A percentile compares a stretch with the other conserved stretches of the same genome.
These are phyloP conservation scores for Microctonus aethiopoides DNA, from an alignment of 2,888 invertebrate species.

Conservation along the genomic window DNA sequence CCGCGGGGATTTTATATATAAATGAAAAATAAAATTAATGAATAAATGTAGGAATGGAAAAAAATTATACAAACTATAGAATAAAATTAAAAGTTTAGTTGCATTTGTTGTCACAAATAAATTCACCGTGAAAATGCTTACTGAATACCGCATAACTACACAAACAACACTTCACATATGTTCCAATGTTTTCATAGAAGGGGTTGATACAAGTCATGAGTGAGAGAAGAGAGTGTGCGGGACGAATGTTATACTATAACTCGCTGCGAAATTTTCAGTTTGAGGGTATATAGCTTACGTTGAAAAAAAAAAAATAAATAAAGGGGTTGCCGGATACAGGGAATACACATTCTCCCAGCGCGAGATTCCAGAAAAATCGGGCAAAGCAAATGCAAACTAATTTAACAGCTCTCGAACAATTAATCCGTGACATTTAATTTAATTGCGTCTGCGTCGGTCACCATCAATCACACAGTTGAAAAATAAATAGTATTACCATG, in stretches of 20 bases:
- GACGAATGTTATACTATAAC: constrained; percentile 8
- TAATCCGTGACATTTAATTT: constrained; percentile 64
- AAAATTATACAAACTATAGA: constrained; percentile 2
- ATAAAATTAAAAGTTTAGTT: constrained; percentile 27
- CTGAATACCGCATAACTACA: constrained; percentile 23
- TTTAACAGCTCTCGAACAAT: constrained; percentile 64
- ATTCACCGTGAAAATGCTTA: constrained; percentile 30
- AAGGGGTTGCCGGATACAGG: not conserved
- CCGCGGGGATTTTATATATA: too few relatives aligned
- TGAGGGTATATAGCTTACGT: constrained; percentile 8
- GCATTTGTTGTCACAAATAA: constrained; percentile 24
- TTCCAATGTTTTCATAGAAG: constrained; percentile 26
- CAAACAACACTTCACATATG: constrained; percentile 37
- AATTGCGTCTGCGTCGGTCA: constrained; percentile 46
- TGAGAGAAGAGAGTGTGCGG: not conserved
- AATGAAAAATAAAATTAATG: too few relatives aligned
- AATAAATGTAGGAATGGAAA: too few relatives aligned
- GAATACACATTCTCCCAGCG: constrained; percentile 27
- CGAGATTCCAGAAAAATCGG: constrained; percentile 55
- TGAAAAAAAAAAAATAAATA: not conserved
- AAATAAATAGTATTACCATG: not conserved
- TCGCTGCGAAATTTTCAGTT: constrained; percentile 26
- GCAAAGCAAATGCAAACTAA: constrained; percentile 60
- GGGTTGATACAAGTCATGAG: not conserved
- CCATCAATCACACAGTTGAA: not conserved